Conservation (phyloP, 2,888 invertebrate species). For the Gisinianus flammeolus region DNA sequence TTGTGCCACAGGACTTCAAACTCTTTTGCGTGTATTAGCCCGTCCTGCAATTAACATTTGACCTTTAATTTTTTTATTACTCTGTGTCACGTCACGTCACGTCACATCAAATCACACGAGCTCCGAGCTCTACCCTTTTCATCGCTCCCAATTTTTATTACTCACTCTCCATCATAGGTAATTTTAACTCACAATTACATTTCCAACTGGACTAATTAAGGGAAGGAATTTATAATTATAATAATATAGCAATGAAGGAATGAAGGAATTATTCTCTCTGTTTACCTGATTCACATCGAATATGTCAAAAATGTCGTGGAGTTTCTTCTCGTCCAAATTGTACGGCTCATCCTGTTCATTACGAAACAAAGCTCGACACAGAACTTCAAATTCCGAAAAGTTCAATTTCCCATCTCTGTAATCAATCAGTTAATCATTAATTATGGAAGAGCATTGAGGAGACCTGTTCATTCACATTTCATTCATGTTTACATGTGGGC, state of each 20-base stretch:
- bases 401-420: conserved; percentile 78
- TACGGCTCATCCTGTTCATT: conserved; percentile 86
- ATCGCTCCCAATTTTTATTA: no score
- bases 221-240: background rate
- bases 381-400: conserved; percentile 76
- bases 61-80: no score
- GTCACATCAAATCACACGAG: background rate
- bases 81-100: no score
- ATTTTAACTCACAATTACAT: background rate
- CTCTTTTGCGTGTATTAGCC: conserved; percentile 75
- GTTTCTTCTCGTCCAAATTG: conserved; percentile 72
- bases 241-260: background rate
- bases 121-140: background rate
- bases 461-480: background rate
- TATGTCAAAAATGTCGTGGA: conserved; percentile 77
- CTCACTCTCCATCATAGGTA: no score
- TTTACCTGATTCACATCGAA: conserved; percentile 74
- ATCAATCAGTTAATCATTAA: background rate
- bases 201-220: background rate
- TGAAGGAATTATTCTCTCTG: no score
- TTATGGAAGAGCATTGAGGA: background rate
- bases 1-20: conserved; percentile 86
- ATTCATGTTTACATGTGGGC: background rate
- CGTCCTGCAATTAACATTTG: conserved; percentile 42
- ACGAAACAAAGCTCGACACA: conserved; percentile 84